Percentiles rank a stretch among this genome's conserved stretches.
Evolutionary conservation across 2,888 invertebrate species (phyloP).

Genomic region (Cecidostiba fungosa): DNA sequence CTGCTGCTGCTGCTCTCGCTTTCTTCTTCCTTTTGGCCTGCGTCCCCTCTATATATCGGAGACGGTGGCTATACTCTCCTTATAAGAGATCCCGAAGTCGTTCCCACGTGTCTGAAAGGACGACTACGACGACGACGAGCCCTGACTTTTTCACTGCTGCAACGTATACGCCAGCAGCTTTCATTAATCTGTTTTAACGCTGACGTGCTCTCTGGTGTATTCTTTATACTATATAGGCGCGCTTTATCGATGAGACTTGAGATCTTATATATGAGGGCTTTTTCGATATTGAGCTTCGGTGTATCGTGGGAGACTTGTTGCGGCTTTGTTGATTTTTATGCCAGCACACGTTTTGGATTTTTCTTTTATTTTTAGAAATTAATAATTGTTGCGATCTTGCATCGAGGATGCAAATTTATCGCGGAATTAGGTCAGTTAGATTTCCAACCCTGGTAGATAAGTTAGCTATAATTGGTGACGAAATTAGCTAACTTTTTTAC

Average conservation of each 20-base stretch:
- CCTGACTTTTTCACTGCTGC: conserved; percentile 36
- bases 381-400: background rate
- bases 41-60: background rate
- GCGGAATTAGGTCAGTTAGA: too few relatives aligned
- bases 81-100: conserved; percentile 10
- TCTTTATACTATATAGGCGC: background rate
- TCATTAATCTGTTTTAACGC: conserved; percentile 37
- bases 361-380: background rate
- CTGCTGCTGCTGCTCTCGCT: conserved; percentile 1
- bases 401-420: background rate
- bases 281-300: background rate
- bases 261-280: background rate
- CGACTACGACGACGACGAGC: background rate
- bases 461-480: too few relatives aligned
- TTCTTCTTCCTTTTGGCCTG: conserved; percentile 26
- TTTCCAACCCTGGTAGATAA: too few relatives aligned
- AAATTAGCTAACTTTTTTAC: too few relatives aligned
- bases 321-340: background rate
- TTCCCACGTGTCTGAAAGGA: conserved; percentile 54
- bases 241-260: background rate
- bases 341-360: background rate
- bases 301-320: conserved; percentile 21
- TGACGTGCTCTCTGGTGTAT: background rate
- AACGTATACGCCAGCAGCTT: background rate
- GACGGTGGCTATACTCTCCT: background rate